Conservation (phyloP, 2,888 invertebrate species). For the Entomobrya multifasciata region DNA sequence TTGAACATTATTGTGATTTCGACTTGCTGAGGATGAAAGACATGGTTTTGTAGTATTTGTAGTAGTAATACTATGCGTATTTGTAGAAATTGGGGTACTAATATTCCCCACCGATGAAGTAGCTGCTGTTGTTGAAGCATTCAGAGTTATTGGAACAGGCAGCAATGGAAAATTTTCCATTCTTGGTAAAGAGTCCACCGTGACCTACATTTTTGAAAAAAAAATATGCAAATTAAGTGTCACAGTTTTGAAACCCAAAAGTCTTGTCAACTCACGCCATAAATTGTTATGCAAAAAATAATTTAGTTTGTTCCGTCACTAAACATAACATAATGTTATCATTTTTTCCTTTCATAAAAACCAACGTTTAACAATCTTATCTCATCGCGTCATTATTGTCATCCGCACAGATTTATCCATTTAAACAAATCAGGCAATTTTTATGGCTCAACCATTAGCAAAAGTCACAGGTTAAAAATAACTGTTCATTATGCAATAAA, state of each 20-base stretch:
- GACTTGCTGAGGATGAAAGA: slow-evolving; percentile 59
- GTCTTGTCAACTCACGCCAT: neutral
- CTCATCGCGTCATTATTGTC: too few relatives aligned
- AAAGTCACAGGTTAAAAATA: too few relatives aligned
- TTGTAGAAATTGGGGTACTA: neutral
- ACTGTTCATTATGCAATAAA: neutral
- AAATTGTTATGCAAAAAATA: too few relatives aligned
- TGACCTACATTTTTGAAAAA: slow-evolving; percentile 60
- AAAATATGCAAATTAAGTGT: too few relatives aligned
- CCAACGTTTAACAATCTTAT: neutral
- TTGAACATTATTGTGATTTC: neutral
- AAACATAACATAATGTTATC: neutral
- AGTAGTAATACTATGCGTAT: slow-evolving; percentile 55
- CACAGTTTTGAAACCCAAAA: neutral
- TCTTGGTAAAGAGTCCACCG: slow-evolving; percentile 68
- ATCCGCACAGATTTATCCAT: too few relatives aligned
- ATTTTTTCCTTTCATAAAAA: neutral
- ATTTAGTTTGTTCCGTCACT: neutral
- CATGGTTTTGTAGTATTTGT: slow-evolving; percentile 61
- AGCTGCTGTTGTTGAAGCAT: neutral
- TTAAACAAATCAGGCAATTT: too few relatives aligned
- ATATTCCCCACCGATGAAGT: neutral
- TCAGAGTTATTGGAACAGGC: slow-evolving; percentile 52
- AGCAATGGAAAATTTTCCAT: slow-evolving; percentile 62
- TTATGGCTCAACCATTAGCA: too few relatives aligned